Conservation (phyloP, 2,113 vertebrate species). For the Chitala chitala region DNA sequence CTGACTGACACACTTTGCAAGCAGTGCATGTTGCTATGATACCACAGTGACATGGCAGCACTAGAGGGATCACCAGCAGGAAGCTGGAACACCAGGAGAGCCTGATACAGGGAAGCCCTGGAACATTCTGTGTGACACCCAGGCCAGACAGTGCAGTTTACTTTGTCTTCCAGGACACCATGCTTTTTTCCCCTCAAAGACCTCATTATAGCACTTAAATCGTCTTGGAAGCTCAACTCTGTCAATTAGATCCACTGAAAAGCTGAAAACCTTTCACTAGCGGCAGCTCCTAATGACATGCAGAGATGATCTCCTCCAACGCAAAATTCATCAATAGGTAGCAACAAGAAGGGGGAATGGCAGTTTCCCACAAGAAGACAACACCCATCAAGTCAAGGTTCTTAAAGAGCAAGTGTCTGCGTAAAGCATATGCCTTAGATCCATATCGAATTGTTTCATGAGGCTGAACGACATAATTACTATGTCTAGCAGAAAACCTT, state of each 20-base stretch:
- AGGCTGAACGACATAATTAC: constrained; percentile 47
- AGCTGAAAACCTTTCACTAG: constrained; percentile 3
- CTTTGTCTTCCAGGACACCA: background rate
- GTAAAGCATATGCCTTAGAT: constrained; percentile 21
- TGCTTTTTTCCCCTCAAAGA: background rate
- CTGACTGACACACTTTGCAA: constrained; percentile 38
- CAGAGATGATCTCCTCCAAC: background rate
- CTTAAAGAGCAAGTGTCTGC: background rate
- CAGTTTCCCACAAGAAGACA: background rate
- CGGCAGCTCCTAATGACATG: background rate
- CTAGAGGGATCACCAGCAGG: background rate
- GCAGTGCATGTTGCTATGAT: background rate
- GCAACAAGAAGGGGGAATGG: background rate
- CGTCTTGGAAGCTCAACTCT: background rate
- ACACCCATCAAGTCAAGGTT: background rate
- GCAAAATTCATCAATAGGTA: background rate
- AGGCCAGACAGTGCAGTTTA: background rate
- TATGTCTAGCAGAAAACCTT: constrained; percentile 44
- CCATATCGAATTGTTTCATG: constrained; percentile 28
- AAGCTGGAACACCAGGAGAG: background rate
- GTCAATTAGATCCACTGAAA: constrained; percentile 14
- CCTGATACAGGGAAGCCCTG: background rate
- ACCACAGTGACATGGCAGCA: background rate
- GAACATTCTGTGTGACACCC: background rate
- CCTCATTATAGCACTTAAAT: constrained; percentile 13